These are phyloP conservation scores for Acropora yongei DNA, from an alignment of 64 coral and sea anemone species.

Conservation along the genomic window DNA sequence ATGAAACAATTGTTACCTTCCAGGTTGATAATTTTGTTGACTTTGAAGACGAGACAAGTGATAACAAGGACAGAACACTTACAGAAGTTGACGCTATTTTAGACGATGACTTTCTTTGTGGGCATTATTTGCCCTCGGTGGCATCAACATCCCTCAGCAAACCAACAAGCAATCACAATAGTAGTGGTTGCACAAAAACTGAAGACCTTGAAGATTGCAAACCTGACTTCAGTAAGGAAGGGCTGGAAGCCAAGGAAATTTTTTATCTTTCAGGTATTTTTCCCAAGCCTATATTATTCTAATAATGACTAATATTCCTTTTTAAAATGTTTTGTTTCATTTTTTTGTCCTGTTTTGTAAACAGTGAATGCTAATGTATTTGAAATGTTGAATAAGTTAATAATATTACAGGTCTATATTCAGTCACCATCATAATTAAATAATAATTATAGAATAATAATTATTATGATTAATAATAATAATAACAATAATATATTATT, in stretches of 20 bases:
- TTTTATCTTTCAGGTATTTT: slow-evolving; percentile 21
- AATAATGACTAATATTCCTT: too few relatives aligned
- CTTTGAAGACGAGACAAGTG: slow-evolving; percentile 18
- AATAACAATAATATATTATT: too few relatives aligned
- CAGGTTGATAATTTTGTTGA: slow-evolving; percentile 51
- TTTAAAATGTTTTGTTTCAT: too few relatives aligned
- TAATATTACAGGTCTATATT: too few relatives aligned
- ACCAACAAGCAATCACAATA: neutral
- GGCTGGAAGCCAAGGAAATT: neutral
- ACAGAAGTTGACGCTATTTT: neutral
- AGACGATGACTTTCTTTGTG: neutral
- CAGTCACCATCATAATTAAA: too few relatives aligned
- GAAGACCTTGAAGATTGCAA: neutral
- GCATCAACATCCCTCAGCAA: neutral
- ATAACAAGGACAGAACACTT: neutral
- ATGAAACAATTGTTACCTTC: neutral
- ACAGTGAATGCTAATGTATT: too few relatives aligned
- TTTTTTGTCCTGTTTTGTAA: too few relatives aligned
- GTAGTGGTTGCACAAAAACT: too few relatives aligned
- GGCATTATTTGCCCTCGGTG: slow-evolving; percentile 12
- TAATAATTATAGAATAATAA: too few relatives aligned
- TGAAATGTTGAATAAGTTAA: too few relatives aligned
- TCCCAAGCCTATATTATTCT: too few relatives aligned
- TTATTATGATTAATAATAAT: too few relatives aligned
- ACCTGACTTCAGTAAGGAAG: neutral